Percentiles rank a stretch among this genome's conserved stretches.
Conservation (phyloP, 2,888 invertebrate genomes). For the Troides oblongomaculatus region DNA sequence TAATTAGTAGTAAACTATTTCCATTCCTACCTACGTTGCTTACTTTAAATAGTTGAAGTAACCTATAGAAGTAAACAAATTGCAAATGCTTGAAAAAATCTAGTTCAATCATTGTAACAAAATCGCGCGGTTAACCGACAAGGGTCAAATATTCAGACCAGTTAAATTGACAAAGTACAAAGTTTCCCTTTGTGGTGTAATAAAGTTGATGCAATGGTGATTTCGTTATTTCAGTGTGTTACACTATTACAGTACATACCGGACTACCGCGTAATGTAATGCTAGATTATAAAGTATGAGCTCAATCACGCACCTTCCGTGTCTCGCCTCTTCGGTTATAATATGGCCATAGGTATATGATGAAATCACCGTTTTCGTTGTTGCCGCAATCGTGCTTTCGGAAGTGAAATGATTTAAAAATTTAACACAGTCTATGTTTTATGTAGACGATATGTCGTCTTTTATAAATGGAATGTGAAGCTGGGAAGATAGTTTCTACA, state of each 20-base stretch:
- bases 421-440: too few relatives aligned
- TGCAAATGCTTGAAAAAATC: neutral
- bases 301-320: slow-evolving; percentile 22
- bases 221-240: slow-evolving; percentile 26
- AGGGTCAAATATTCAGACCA: slow-evolving; percentile 3
- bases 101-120: slow-evolving; percentile 8
- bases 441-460: too few relatives aligned
- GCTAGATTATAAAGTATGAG: slow-evolving; percentile 25
- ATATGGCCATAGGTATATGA: neutral
- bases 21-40: too few relatives aligned
- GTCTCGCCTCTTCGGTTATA: slow-evolving; percentile 10
- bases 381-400: neutral
- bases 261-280: slow-evolving; percentile 17
- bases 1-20: too few relatives aligned
- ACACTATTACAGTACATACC: slow-evolving; percentile 22
- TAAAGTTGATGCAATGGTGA: slow-evolving; percentile 15
- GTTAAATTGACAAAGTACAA: slow-evolving; percentile 15
- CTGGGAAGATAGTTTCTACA: too few relatives aligned
- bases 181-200: slow-evolving; percentile 24
- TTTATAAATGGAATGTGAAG: too few relatives aligned
- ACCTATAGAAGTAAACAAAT: too few relatives aligned
- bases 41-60: too few relatives aligned
- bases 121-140: slow-evolving; percentile 10
- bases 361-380: neutral
- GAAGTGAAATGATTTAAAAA: neutral